These are phyloP conservation scores for Drosophila gaucha DNA, from an alignment of 2,888 invertebrate genomes.

Conservation along the genomic window DNA sequence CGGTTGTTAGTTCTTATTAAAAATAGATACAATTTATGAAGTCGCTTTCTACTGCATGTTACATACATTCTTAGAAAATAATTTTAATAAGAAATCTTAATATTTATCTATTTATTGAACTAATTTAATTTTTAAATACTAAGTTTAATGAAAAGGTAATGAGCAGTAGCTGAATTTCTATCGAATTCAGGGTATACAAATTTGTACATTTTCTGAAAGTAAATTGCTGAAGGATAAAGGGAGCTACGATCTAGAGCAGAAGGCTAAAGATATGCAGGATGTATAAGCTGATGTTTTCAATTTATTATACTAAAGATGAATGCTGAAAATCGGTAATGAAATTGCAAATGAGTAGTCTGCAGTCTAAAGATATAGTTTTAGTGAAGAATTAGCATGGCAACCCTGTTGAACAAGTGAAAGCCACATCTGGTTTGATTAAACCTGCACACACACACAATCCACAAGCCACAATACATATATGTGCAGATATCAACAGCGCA, in stretches of 20 bases:
- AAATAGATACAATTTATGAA: background rate
- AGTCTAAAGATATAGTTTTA: too few relatives aligned
- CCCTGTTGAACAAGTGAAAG: conserved; percentile 4
- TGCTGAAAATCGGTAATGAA: background rate
- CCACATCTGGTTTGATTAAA: background rate
- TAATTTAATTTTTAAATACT: too few relatives aligned
- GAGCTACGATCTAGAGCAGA: background rate
- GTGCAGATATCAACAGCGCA: background rate
- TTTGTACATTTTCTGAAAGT: too few relatives aligned
- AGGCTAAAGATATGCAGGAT: background rate
- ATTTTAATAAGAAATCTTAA: too few relatives aligned
- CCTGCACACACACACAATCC: background rate
- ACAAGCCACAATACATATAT: conserved; percentile 1
- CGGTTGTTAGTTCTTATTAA: too few relatives aligned
- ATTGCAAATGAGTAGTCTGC: background rate
- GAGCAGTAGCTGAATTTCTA: too few relatives aligned
- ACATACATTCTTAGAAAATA: too few relatives aligned
- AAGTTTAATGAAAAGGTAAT: too few relatives aligned
- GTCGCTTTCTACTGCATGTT: background rate
- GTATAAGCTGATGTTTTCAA: background rate
- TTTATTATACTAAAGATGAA: background rate
- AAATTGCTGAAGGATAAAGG: too few relatives aligned
- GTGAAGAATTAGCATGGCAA: background rate
- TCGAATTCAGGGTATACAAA: too few relatives aligned
- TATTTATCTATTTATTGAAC: too few relatives aligned